Evolutionary conservation across 1,140 invertebrate species (phyloP), one percentile per base, ranked within the genome.

Genomic region (Aphaenogaster rudis): DNA sequence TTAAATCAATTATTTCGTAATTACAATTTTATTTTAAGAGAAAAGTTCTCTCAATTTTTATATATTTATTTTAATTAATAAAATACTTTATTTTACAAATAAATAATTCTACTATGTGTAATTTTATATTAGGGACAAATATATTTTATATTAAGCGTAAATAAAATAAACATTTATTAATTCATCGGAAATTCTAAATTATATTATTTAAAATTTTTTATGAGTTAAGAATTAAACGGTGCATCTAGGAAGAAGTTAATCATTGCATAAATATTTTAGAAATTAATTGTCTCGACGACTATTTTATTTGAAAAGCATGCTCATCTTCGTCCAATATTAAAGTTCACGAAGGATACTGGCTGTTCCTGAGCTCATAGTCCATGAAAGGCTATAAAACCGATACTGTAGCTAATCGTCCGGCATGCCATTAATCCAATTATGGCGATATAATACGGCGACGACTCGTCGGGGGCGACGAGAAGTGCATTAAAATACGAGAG

Each of bases 401-500:
- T 69, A 57, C 50, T 33, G 57, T 82, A 79, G 86, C 92, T 93
- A 92, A 93, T 93, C 92, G 90, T 87, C 79, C 86, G 74, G 36
- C 77, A 39, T 72, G 64, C 87, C 79, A 91, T 94, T 93, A 92
- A 93, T 93, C 90, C 90, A 91, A 91, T 93, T 93, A 93, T 88
- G 67, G 86, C 64, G 88, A 90, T 90, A 76, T 89, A 92, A 93
- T 91, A 91, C 71, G 69, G 82, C 67, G 80, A 36, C 59, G 36
- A 28, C 72, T 28, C 45, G 33, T 57, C 17, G n/a, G 63, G 17
- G 72, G 42, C 3, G 67, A 15, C 28, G 45, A 59, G 42, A 63
- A 88, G 71, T 82, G 77, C 85, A 91, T 92, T 92, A 92, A 92
- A 91, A 89, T 81, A 91, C 84, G 86, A 88, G 77, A 85, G 87